phyloP scores from a whole-genome alignment of 2,797 vertebrate genomes.

The Coregonus ussuriensis region DNA sequence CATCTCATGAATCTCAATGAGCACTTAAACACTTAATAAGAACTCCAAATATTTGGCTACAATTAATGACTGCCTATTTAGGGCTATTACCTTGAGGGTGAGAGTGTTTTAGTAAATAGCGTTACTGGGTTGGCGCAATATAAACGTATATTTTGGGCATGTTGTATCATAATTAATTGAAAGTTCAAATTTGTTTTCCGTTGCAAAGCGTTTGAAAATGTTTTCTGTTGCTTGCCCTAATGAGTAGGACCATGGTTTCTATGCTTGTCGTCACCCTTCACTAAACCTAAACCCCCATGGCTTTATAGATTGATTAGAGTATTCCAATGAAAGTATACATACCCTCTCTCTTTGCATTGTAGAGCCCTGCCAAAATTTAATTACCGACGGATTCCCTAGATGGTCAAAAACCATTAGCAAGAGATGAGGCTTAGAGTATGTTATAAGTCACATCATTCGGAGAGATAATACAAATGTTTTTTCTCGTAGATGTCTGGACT shows the following conservation, averaged over 20 bases:
- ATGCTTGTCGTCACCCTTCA: no score
- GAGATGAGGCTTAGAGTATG: neutral
- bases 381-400: neutral
- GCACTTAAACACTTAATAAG: no score
- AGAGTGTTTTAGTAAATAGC: no score
- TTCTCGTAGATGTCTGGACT: neutral
- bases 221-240: neutral
- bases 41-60: no score
- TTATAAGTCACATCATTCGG: neutral
- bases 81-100: no score
- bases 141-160: neutral
- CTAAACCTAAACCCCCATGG: no score
- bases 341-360: neutral
- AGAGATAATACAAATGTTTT: neutral
- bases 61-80: no score
- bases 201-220: neutral
- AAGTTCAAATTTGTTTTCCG: neutral
- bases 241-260: neutral
- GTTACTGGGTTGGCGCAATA: neutral
- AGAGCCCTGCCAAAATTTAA: neutral
- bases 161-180: no score
- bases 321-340: neutral
- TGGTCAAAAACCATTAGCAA: neutral
- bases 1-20: no score
- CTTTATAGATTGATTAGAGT: neutral